A percentile compares a stretch with the other conserved stretches of the same genome.
Conservation (phyloP, 2,113 vertebrate genomes). For the Syngnathus typhle region DNA sequence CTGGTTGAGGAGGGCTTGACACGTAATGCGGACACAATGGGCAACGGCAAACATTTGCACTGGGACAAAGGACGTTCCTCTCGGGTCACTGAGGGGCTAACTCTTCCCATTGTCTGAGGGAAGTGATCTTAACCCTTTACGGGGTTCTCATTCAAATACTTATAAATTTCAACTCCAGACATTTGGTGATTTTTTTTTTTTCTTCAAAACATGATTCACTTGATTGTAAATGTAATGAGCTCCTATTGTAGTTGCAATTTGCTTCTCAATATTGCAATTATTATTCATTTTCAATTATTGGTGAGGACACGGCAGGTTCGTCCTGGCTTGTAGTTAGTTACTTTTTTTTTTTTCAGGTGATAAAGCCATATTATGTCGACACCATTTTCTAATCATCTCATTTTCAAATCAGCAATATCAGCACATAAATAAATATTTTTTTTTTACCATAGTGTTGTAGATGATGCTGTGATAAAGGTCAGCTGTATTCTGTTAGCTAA, state of each 20-base stretch:
- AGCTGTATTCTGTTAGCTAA: conserved; percentile 47
- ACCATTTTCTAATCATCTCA: too few species aligned
- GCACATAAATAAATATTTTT: too few species aligned
- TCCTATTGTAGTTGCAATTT: neutral
- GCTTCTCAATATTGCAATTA: neutral
- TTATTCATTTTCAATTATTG: neutral
- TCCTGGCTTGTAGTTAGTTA: too few species aligned
- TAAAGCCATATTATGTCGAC: too few species aligned
- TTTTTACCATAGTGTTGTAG: neutral
- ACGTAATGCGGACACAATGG: conserved; percentile 72
- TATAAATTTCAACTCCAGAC: neutral
- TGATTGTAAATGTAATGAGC: neutral
- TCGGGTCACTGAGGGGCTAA: conserved; percentile 62
- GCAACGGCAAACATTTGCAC: conserved; percentile 81
- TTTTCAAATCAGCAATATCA: too few species aligned
- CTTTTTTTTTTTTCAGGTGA: too few species aligned
- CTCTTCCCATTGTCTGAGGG: conserved; percentile 68
- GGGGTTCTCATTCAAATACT: neutral
- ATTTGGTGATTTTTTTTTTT: too few species aligned
- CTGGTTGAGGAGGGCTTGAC: conserved; percentile 32
- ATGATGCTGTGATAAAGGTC: conserved; percentile 14
- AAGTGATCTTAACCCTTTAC: conserved; percentile 60
- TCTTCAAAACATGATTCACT: neutral
- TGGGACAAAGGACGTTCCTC: conserved; percentile 73
- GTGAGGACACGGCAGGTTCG: neutral